These are phyloP conservation scores for Micrasema minimum DNA, from an alignment of 1,140 invertebrate species.

Conservation along the genomic window DNA sequence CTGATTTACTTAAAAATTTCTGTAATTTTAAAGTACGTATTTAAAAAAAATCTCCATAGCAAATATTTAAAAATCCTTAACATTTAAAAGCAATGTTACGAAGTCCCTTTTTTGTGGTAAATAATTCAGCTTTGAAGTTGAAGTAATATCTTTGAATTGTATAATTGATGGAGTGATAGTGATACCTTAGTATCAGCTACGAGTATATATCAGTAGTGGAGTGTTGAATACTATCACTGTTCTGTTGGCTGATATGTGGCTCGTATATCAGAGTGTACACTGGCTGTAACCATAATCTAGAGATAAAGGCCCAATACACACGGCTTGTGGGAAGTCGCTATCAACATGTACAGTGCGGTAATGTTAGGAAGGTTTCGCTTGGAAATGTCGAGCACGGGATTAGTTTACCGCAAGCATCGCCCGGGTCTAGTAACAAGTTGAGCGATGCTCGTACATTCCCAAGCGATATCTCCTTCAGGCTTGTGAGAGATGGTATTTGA, in stretches of 20 bases:
- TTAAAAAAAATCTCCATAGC: no score
- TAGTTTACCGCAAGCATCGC: constrained; percentile 20
- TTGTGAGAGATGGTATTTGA: constrained; percentile 9
- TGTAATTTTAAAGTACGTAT: no score
- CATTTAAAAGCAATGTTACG: no score
- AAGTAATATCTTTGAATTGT: no score
- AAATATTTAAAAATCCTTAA: no score
- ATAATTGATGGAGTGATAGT: no score
- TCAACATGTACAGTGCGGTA: constrained; percentile 49
- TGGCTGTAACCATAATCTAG: constrained; percentile 15
- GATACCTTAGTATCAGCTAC: no score
- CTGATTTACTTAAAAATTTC: no score
- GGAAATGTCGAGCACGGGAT: constrained; percentile 46
- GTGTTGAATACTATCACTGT: constrained; percentile 30
- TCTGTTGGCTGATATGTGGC: constrained; percentile 1
- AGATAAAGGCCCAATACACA: constrained; percentile 28
- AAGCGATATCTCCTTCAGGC: constrained; percentile 44
- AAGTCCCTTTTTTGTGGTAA: no score
- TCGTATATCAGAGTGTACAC: neutral
- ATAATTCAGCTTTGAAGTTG: no score
- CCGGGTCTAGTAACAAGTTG: neutral
- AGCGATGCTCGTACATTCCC: constrained; percentile 45
- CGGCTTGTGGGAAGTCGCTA: constrained; percentile 14
- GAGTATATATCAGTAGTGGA: constrained; percentile 19
- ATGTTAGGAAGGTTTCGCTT: constrained; percentile 51